Evolutionary conservation across 1,140 invertebrate genomes (phyloP).

Genomic region (Cryptotermes secundus): DNA sequence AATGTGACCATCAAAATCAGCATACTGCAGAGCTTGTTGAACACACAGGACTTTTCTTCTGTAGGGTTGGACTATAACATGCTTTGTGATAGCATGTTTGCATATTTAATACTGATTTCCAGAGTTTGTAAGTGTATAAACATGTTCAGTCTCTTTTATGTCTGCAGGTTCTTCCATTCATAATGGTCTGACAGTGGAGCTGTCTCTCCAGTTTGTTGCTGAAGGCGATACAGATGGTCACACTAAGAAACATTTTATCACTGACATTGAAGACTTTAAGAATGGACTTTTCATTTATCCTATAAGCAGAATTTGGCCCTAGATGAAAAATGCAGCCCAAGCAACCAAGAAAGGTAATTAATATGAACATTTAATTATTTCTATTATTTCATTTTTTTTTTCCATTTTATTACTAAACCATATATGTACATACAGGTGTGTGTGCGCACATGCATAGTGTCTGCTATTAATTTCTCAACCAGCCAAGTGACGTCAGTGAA

Average conservation of each 20-base stretch:
- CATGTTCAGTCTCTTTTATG: background rate
- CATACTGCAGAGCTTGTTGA: too few relatives aligned
- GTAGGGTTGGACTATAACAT: too few relatives aligned
- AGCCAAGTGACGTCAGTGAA: too few relatives aligned
- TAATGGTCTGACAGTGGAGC: background rate
- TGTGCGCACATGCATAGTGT: too few relatives aligned
- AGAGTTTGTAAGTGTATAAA: background rate
- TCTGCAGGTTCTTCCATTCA: background rate
- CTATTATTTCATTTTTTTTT: too few relatives aligned
- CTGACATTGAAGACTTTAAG: slow-evolving; percentile 5
- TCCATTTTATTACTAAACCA: too few relatives aligned
- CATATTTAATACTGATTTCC: background rate
- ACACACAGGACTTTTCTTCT: too few relatives aligned
- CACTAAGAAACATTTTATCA: background rate
- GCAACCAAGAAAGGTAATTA: too few relatives aligned
- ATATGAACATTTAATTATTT: too few relatives aligned
- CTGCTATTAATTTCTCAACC: too few relatives aligned
- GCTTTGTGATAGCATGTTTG: background rate
- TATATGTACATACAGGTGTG: too few relatives aligned
- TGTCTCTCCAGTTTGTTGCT: background rate
- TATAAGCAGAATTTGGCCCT: background rate
- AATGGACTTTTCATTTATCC: background rate
- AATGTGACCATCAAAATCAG: too few relatives aligned
- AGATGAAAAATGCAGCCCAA: background rate
- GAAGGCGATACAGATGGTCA: background rate